Evolutionary conservation across 2,113 vertebrate genomes (phyloP), one percentile per base, ranked within the genome.

Genomic region (Cyprinodon tularosa): DNA sequence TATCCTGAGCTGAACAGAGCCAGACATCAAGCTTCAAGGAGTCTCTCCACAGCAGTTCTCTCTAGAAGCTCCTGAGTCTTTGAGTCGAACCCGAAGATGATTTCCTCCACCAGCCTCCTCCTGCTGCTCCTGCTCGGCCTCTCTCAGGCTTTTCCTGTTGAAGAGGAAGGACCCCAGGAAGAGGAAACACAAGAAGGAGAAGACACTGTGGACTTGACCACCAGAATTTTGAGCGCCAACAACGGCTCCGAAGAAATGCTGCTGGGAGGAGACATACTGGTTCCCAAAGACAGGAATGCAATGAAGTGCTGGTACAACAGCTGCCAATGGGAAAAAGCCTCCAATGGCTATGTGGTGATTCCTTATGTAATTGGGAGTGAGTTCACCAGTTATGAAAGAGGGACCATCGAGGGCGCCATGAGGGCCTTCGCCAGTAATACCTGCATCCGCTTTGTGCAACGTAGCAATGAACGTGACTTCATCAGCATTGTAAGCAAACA

Each of bases 121-220:
- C 63, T 78, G 14, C 45, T 76, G 65, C 73, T 67, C 37, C 63
- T 67, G 62, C 57, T 72, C 12, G 70, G 76, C 76, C 53, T 78
- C 62, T 71, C 22, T n/a, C 29, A 45, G 70, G 76, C 0, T 50
- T 38, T 65, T 22, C 69, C 53, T 48, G 40, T 61, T 4, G 15
- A 60, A 0, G 22, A 63, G 14, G 10, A 66, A 50, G 57, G 20
- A 66, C 10, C 13, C 50, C n/a, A 29, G 39, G 76, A 72, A 6
- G 14, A 39, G 3, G 1, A 40, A 13, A n/a, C 13, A 8, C 15
- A n/a, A 39, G n/a, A 4, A 13, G 72, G 45, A 60, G n/a, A 1
- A 0, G 39, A 71, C 3, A 17, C 8, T 60, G n/a, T 79, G 11
- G 71, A 48, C 69, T 29, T 78, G 12, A 62, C 1, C 57, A 2